phyloP scores from a whole-genome alignment of 1,140 invertebrate genomes.

The Hermetia illucens region DNA sequence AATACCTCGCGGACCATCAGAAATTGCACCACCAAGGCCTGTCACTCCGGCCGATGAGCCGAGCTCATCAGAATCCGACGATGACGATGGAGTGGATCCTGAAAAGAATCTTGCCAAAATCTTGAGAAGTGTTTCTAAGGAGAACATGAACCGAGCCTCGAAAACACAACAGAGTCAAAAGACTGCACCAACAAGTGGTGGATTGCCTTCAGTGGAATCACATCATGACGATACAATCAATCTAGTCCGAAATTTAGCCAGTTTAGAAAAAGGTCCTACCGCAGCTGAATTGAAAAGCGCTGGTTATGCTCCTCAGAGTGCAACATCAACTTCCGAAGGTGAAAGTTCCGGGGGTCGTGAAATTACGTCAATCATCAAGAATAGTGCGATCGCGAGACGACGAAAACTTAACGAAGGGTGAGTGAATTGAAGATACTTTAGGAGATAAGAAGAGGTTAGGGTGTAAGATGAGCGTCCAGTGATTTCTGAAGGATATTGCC shows the following conservation, averaged over 20 bases:
- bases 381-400: slow-evolving; percentile 32
- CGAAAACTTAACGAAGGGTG: slow-evolving; percentile 19
- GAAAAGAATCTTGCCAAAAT: slow-evolving; percentile 17
- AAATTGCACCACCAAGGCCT: neutral
- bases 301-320: slow-evolving; percentile 5
- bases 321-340: slow-evolving; percentile 33
- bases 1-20: slow-evolving; percentile 9
- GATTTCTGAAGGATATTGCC: no score
- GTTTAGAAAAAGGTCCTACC: slow-evolving; percentile 10
- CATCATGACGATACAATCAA: slow-evolving; percentile 24
- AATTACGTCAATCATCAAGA: slow-evolving; percentile 38
- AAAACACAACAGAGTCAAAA: neutral
- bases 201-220: neutral
- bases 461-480: no score
- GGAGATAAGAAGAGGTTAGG: no score
- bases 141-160: slow-evolving; percentile 10
- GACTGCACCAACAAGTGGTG: neutral
- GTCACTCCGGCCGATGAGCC: neutral
- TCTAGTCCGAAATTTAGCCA: slow-evolving; percentile 21
- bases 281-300: slow-evolving; percentile 1
- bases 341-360: slow-evolving; percentile 42
- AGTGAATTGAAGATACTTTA: slow-evolving; percentile 7
- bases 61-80: neutral
- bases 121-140: slow-evolving; percentile 18
- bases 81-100: slow-evolving; percentile 3